phyloP scores from a whole-genome alignment of 2,113 vertebrate genomes.

The Hypanus sabinus region DNA sequence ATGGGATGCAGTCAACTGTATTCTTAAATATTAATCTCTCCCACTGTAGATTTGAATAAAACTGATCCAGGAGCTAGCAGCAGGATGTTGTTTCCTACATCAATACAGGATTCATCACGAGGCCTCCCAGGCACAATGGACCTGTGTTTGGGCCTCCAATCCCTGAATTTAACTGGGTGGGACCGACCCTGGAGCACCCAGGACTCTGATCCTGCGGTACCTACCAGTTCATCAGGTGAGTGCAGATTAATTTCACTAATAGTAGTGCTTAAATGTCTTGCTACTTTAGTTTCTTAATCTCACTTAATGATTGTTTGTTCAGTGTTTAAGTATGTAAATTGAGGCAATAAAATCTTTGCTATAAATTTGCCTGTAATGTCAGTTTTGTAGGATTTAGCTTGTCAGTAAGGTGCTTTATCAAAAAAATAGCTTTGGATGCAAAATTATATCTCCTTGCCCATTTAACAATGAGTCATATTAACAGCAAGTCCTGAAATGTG shows the following conservation, averaged over 20 bases:
- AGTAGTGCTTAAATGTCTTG: neutral
- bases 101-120: conserved; percentile 75
- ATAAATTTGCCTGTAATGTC: neutral
- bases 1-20: conserved; percentile 23
- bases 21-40: conserved; percentile 38
- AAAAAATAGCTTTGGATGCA: too few relatives aligned
- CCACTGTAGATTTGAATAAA: conserved; percentile 70
- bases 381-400: neutral
- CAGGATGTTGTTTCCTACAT: conserved; percentile 93
- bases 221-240: conserved; percentile 82
- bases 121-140: conserved; percentile 77
- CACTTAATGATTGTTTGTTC: neutral
- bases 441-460: too few relatives aligned
- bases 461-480: neutral
- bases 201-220: conserved; percentile 71
- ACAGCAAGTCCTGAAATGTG: neutral
- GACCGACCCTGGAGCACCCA: conserved; percentile 95
- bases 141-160: conserved; percentile 93
- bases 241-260: conserved; percentile 55
- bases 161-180: conserved; percentile 85
- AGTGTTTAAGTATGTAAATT: neutral
- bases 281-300: too few relatives aligned
- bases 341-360: too few relatives aligned
- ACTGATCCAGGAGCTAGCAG: conserved; percentile 75
- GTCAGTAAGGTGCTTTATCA: too few relatives aligned